phyloP scores from a whole-genome alignment of 2,113 vertebrate species.

The Phyllopteryx taeniolatus region DNA sequence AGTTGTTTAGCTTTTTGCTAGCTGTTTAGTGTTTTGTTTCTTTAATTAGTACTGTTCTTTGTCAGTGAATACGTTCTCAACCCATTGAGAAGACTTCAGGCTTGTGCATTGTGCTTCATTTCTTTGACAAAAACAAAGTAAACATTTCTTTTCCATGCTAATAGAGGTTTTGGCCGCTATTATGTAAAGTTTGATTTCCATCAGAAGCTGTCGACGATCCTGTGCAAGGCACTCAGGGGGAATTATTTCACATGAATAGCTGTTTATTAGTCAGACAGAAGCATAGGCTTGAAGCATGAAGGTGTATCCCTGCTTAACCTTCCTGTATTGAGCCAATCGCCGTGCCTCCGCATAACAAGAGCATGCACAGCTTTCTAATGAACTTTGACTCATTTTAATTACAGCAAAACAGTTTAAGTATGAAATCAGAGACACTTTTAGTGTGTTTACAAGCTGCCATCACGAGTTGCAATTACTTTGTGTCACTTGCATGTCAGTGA shows the following conservation, averaged over 20 bases:
- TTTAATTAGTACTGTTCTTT: not conserved
- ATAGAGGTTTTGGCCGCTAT: constrained; percentile 41
- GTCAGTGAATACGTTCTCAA: not conserved
- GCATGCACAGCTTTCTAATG: constrained; percentile 10
- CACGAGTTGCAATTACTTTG: constrained; percentile 45
- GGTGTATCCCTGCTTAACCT: constrained; percentile 46
- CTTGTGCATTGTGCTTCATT: not conserved
- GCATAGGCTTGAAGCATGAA: constrained; percentile 57
- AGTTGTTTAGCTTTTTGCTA: not conserved
- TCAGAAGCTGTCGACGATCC: constrained; percentile 62
- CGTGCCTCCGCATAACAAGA: constrained; percentile 24
- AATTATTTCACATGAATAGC: constrained; percentile 68
- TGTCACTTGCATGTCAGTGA: constrained; percentile 43
- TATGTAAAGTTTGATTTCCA: constrained; percentile 67
- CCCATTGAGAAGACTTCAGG: not conserved
- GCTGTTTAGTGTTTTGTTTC: not conserved
- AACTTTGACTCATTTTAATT: constrained; percentile 19
- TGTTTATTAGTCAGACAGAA: constrained; percentile 58
- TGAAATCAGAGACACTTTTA: not conserved
- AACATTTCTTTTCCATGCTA: constrained; percentile 9
- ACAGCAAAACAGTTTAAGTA: constrained; percentile 3
- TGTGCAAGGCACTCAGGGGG: constrained; percentile 66
- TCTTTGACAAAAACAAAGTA: not conserved
- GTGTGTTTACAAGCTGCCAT: constrained; percentile 33
- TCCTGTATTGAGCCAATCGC: constrained; percentile 1